Base-by-base conservation (phyloP, 2,888 invertebrate species). In the Acanthosoma haemorrhoidale region DNA sequence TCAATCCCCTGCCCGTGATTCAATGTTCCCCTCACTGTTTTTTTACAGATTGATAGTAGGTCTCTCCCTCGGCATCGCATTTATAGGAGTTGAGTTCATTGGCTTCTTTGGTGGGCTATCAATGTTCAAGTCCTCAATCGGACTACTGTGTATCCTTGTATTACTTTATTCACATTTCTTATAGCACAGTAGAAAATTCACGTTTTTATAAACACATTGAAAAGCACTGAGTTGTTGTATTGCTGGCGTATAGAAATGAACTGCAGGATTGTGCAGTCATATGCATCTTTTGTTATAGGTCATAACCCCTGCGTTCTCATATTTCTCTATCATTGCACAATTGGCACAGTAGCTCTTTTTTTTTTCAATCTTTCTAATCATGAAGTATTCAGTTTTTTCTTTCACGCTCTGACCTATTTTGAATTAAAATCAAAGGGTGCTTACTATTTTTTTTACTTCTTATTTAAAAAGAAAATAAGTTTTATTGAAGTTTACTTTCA, bases 141-240 rank as follows among this genome's bases (percentile, higher is more conserved):
- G 86, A 72, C 80, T 89, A 71, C 81, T 87, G 59, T 90, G 90
- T 90, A 89, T 89, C 88, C 88, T 89, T 88, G 84, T 11, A 36
- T 36, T 11, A 11, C 11, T 36, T 11, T 36, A 36, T 36, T 36
- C n/a, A n/a, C n/a, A n/a, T n/a, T n/a, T n/a, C n/a, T n/a, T n/a
- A n/a, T n/a, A 6, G 51, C 51, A 51, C 51, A 25, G 6, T 4
- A 9, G n/a, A n/a, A n/a, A n/a, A n/a, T n/a, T n/a, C n/a, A 57
- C 8, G 15, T 36, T 16, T 11, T 13, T 41, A 2, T 9, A 9
- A 38, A 21, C 16, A 31, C 16, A 29, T 13, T 13, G 25, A 41
- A 64, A 66, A 43, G 15, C 43, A 66, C 66, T n/a, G 31, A 31
- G 41, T 38, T 31, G 32, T 66, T 66, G 43, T 21, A 43, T 66